phyloP scores from a whole-genome alignment of 2,113 vertebrate species.

The Orthochromis malagaraziensis region DNA sequence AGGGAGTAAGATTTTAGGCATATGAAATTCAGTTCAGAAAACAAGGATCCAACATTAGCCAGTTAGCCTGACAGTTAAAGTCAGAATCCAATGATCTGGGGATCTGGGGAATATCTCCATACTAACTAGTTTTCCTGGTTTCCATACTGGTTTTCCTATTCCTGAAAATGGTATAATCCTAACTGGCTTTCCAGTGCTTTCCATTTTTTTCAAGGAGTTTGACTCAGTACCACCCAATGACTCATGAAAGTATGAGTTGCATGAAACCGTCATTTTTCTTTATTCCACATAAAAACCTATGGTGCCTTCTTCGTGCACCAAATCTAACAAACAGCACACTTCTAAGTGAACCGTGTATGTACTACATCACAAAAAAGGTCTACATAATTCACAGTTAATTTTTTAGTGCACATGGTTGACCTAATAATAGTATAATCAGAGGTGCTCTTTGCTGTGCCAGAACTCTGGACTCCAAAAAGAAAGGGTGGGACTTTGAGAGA shows the following conservation, averaged over 20 bases:
- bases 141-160: neutral
- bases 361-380: neutral
- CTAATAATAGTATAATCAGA: neutral
- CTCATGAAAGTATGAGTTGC: neutral
- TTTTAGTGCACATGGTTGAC: neutral
- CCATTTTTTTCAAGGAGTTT: neutral
- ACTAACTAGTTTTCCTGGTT: neutral
- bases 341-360: neutral
- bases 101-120: neutral
- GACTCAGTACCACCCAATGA: conserved; percentile 11
- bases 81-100: neutral
- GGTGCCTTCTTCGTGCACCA: neutral
- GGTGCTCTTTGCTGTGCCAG: neutral
- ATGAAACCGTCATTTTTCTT: neutral
- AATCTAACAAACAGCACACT: neutral
- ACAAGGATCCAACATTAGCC: neutral
- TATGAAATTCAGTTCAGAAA: neutral
- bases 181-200: conserved; percentile 14
- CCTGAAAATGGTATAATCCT: neutral
- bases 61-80: neutral
- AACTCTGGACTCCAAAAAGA: neutral
- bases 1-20: neutral
- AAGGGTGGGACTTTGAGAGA: neutral
- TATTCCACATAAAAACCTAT: neutral
- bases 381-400: neutral